Base-by-base conservation (phyloP, 2,888 invertebrate species). In the Trichogramma evanescens region DNA sequence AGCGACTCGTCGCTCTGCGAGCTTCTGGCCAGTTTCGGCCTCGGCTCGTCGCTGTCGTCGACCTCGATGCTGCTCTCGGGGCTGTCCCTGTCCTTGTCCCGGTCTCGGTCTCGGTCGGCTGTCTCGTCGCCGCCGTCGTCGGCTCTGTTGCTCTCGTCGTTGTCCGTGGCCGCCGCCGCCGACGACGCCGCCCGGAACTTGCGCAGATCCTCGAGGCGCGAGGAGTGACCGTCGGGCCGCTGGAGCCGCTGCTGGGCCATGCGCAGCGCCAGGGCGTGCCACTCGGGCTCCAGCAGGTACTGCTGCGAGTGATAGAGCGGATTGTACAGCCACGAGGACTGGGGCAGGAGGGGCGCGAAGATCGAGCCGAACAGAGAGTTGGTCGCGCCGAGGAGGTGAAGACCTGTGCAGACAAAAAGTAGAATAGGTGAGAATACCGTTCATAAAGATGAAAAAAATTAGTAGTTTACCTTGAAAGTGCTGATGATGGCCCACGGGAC, bases 1-100 rank as follows among this genome's bases (percentile, higher is more conserved):
- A 73, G 63, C 0, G 76, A 76, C 49, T 74, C 77, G 40, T 76
- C 76, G 66, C 76, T 76, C n/a, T 50, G 62, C 7, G 59, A 59
- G 7, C 49, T 39, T 5, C 55, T 50, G 9, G 46, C 58, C 8
- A 62, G 40, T 26, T 62, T 64, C 5, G 64, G 38, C 44, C 68
- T 69, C 38, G 68, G 70, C 10, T 65, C 66, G 13, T 72, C 69
- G 48, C 70, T 70, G 56, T 77, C 77, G 61, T 76, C 77, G 2
- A 77, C 77, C 41, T 78, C 77, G 63, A 78, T 78, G 50, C 77
- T 78, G 4, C 74, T 75, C n/a, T 77, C 76, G 0, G 76, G 77
- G 67, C 77, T 77, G 8, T 72, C 71, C 44, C 70, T 62, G 44
- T 69, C 63, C 46, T 50, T 68, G 56, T 61, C 70, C 38, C 26